Conservation (phyloP, 2,797 vertebrate species). For the Sitta carolinensis region DNA sequence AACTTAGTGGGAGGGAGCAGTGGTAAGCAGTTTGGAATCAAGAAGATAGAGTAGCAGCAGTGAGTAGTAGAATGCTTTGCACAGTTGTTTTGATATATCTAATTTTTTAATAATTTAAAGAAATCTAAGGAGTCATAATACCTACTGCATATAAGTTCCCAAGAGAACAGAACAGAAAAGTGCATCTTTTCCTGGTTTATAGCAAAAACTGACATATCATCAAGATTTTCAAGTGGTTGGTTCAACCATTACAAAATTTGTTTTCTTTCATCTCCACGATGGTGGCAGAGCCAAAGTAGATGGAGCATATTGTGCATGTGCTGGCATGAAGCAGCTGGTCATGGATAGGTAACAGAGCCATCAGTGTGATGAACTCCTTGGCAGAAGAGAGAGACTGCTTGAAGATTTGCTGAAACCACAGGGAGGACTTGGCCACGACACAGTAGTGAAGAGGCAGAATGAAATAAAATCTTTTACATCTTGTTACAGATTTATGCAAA, state of each 20-base stretch:
- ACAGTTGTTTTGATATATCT: not conserved
- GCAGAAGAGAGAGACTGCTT: not conserved
- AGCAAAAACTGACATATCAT: not conserved
- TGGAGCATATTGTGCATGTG: accelerated
- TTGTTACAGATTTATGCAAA: not conserved
- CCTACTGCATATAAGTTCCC: not conserved
- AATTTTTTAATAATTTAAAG: not conserved
- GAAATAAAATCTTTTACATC: not conserved
- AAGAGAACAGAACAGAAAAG: not conserved
- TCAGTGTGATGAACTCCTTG: not conserved
- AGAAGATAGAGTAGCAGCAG: not conserved
- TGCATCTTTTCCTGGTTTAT: not conserved
- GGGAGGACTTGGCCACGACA: not conserved
- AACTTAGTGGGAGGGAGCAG: not conserved
- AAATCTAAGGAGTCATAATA: not conserved
- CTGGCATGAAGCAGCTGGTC: not conserved
- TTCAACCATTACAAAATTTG: not conserved
- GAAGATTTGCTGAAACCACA: not conserved
- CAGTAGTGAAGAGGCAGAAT: not conserved
- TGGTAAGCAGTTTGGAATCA: not conserved
- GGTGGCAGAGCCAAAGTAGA: not conserved
- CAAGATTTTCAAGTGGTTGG: not conserved
- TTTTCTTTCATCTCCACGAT: not conserved
- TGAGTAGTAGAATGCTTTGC: not conserved
- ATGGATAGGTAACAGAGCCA: not conserved